These are phyloP conservation scores for Laticauda laticaudata DNA, from an alignment of 2,113 vertebrate genomes.

Conservation along the genomic window DNA sequence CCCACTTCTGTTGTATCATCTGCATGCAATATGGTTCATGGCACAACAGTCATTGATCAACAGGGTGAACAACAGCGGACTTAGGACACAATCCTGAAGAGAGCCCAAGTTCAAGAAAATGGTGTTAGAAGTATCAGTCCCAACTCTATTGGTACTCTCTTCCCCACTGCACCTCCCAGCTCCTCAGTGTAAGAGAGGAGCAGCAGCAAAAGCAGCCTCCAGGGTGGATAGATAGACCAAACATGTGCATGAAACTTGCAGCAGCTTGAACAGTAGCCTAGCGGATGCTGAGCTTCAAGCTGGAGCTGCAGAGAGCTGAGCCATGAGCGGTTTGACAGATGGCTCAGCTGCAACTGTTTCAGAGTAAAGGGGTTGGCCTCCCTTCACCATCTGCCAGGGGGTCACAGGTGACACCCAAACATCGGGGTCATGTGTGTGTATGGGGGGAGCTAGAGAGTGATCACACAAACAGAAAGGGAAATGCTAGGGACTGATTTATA, in stretches of 20 bases:
- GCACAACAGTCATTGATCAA: not conserved
- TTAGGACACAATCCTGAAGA: not conserved
- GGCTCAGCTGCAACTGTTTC: conserved; percentile 49
- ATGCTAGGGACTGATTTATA: conserved; percentile 55
- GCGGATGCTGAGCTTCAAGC: not conserved
- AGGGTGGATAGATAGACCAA: not conserved
- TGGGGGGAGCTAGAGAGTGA: not conserved
- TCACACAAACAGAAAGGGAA: not conserved
- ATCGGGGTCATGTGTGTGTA: not conserved
- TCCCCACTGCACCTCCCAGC: not conserved
- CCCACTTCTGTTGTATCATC: not conserved
- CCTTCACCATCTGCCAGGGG: conserved; percentile 58
- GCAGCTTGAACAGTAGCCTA: conserved; percentile 9
- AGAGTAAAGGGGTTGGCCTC: conserved; percentile 33
- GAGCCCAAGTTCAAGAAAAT: not conserved
- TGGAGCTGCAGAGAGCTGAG: conserved; percentile 16
- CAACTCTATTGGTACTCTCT: not conserved
- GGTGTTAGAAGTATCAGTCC: not conserved
- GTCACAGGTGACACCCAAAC: conserved; percentile 56
- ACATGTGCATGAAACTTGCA: not conserved
- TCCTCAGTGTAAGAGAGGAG: not conserved
- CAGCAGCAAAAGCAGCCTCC: not conserved
- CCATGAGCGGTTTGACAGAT: conserved; percentile 50
- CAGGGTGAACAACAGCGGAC: not conserved
- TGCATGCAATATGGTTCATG: not conserved